Evolutionary conservation across 2,113 vertebrate genomes (phyloP).

Genomic region (Passer montanus): DNA sequence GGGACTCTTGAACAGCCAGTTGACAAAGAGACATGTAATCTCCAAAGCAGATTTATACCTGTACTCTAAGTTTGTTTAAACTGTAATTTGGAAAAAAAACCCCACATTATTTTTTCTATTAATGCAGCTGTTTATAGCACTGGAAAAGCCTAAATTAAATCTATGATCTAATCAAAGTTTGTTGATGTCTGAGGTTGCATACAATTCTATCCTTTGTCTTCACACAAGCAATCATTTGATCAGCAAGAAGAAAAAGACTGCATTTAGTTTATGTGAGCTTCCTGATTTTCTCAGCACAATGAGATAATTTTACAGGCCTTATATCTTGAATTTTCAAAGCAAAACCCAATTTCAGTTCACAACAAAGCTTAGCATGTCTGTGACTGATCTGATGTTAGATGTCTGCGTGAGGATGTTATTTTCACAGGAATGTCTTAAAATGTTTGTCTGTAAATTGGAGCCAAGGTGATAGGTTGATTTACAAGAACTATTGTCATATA

Average conservation of each 20-base stretch:
- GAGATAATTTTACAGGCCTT: neutral
- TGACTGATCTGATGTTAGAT: neutral
- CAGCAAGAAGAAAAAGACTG: neutral
- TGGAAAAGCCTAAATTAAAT: neutral
- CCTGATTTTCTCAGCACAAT: neutral
- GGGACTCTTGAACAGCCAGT: neutral
- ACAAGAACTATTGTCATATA: neutral
- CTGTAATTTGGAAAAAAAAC: neutral
- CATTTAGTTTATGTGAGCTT: neutral
- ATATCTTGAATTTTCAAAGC: neutral
- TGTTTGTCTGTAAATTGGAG: neutral
- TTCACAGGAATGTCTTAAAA: neutral
- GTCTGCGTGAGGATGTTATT: neutral
- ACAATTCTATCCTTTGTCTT: neutral
- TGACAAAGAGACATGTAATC: neutral
- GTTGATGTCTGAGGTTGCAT: neutral
- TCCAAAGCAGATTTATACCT: neutral
- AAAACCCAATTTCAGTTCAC: neutral
- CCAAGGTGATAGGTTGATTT: neutral
- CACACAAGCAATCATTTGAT: neutral
- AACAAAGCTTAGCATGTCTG: neutral
- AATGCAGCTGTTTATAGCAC: neutral
- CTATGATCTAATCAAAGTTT: neutral
- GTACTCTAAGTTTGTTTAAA: neutral
- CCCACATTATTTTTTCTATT: neutral